phyloP scores from a whole-genome alignment of 1,140 invertebrate genomes.

The Chionoecetes opilio region DNA sequence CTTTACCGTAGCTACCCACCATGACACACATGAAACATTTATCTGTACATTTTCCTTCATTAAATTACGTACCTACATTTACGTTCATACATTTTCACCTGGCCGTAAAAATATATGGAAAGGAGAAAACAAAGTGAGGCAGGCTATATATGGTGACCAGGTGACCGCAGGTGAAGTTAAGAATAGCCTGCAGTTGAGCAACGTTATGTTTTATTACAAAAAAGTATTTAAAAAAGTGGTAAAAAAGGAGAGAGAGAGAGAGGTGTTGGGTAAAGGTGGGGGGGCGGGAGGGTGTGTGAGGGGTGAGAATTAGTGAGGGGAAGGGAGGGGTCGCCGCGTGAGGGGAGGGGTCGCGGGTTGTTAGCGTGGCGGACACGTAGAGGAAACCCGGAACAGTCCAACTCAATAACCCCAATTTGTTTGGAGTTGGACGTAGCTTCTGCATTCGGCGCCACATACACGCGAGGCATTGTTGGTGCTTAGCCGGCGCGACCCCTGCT shows the following conservation, averaged over 20 bases:
- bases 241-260: neutral
- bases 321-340: neutral
- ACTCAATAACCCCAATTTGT: slow-evolving; percentile 60
- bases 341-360: neutral
- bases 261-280: neutral
- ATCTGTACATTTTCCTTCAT: too few species aligned
- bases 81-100: too few species aligned
- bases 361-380: slow-evolving; percentile 40
- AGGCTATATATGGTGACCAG: too few species aligned
- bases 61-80: too few species aligned
- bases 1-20: too few species aligned
- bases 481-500: neutral
- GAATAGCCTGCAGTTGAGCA: neutral
- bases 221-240: neutral
- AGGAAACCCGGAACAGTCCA: slow-evolving; percentile 47
- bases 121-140: neutral
- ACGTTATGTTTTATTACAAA: neutral
- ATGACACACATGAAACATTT: too few species aligned
- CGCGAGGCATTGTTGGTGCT: neutral
- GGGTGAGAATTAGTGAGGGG: slow-evolving; percentile 33
- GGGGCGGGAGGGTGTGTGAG: neutral
- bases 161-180: neutral
- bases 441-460: slow-evolving; percentile 46
- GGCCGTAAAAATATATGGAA: neutral
- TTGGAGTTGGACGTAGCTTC: slow-evolving; percentile 49